Evolutionary conservation across 2,888 invertebrate genomes (phyloP).

Genomic region (Nowickia ferox): DNA sequence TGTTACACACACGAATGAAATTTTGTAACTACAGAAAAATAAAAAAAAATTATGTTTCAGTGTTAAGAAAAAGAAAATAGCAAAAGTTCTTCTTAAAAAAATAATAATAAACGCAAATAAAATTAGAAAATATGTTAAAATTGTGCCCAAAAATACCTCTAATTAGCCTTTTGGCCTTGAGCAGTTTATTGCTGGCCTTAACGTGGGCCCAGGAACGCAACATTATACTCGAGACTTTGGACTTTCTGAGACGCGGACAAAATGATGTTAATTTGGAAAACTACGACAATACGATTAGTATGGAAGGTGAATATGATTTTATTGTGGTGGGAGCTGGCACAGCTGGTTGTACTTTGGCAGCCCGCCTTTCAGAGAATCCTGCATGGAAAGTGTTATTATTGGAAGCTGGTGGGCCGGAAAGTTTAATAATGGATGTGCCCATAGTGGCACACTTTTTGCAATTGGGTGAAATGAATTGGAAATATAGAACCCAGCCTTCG

Average conservation of each 20-base stretch:
- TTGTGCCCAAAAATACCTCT: constrained; percentile 27
- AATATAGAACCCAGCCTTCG: constrained; percentile 91
- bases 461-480: constrained; percentile 89
- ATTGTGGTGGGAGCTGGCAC: constrained; percentile 92
- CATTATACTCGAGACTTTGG: constrained; percentile 78
- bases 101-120: background rate
- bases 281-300: constrained; percentile 77
- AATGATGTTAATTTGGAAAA: constrained; percentile 80
- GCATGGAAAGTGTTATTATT: constrained; percentile 87
- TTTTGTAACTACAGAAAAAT: background rate
- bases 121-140: constrained; percentile 50
- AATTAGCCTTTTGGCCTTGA: constrained; percentile 41
- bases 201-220: constrained; percentile 74
- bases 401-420: constrained; percentile 90
- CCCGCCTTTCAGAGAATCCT: constrained; percentile 88
- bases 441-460: constrained; percentile 89
- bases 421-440: constrained; percentile 90
- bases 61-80: background rate
- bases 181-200: constrained; percentile 41
- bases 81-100: background rate
- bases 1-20: background rate
- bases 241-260: constrained; percentile 81
- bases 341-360: constrained; percentile 90
- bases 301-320: constrained; percentile 87
- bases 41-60: constrained; percentile 24